These are phyloP conservation scores for Ochropacha duplaris DNA, from an alignment of 2,888 invertebrate species.

Conservation along the genomic window DNA sequence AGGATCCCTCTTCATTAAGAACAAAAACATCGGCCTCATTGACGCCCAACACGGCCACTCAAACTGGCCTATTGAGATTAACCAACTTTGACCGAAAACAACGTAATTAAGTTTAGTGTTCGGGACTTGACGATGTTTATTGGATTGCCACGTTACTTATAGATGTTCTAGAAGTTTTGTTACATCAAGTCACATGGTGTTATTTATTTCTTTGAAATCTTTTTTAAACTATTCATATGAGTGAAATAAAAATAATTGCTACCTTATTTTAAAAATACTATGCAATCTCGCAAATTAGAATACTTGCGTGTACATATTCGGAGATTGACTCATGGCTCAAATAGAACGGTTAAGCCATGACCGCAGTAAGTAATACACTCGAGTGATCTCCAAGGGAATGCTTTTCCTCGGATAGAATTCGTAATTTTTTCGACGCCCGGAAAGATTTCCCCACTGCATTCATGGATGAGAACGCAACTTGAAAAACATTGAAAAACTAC, in stretches of 20 bases:
- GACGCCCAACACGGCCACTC: slow-evolving; percentile 34
- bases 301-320: neutral
- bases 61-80: slow-evolving; percentile 58
- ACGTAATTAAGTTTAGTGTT: slow-evolving; percentile 57
- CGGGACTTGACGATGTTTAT: slow-evolving; percentile 44
- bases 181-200: slow-evolving; percentile 4
- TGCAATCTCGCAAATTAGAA: neutral
- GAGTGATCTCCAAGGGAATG: slow-evolving; percentile 48
- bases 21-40: slow-evolving; percentile 46
- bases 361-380: slow-evolving; percentile 30
- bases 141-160: slow-evolving; percentile 43
- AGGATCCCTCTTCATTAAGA: slow-evolving; percentile 40
- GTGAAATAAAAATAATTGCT: too few species aligned
- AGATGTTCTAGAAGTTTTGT: slow-evolving; percentile 30
- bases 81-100: slow-evolving; percentile 56
- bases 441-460: slow-evolving; percentile 59
- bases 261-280: neutral
- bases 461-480: slow-evolving; percentile 41
- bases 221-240: neutral
- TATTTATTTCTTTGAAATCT: neutral
- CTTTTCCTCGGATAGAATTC: slow-evolving; percentile 44
- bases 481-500: slow-evolving; percentile 24
- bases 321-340: slow-evolving; percentile 22
- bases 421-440: slow-evolving; percentile 42
- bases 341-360: slow-evolving; percentile 19